phyloP scores from a whole-genome alignment of 2,113 vertebrate species.

The crab-eating macaque (Macaca fascicularis) region T2T-MFA8v1.1 NC_088375.1:174722501-174723000 shows the following conservation, averaged over 20 bases:
- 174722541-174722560: background rate
- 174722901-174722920: conserved; percentile 52
- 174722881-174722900: conserved; percentile 61
- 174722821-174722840: conserved; percentile 59
- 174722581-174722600: conserved; percentile 62
- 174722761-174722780: conserved; percentile 27
- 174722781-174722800: conserved; percentile 68
- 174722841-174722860: conserved; percentile 63
- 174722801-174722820: conserved; percentile 62
- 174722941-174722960: conserved; percentile 8
- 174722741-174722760: conserved; percentile 57
- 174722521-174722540: background rate
- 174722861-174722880: conserved; percentile 68
- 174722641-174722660: background rate
- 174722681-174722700: background rate
- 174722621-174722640: background rate
- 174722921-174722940: conserved; percentile 14
- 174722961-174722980: conserved; percentile 61
- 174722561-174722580: conserved; percentile 31
- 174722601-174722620: background rate
- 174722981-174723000: conserved; percentile 64
- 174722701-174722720: conserved; percentile 63
- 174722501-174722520: background rate
- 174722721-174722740: conserved; percentile 54
- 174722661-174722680: background rate